Evolutionary conservation across 2,888 invertebrate genomes (phyloP), one percentile per base, ranked within the genome.

Genomic region (Cephus spinipes): DNA sequence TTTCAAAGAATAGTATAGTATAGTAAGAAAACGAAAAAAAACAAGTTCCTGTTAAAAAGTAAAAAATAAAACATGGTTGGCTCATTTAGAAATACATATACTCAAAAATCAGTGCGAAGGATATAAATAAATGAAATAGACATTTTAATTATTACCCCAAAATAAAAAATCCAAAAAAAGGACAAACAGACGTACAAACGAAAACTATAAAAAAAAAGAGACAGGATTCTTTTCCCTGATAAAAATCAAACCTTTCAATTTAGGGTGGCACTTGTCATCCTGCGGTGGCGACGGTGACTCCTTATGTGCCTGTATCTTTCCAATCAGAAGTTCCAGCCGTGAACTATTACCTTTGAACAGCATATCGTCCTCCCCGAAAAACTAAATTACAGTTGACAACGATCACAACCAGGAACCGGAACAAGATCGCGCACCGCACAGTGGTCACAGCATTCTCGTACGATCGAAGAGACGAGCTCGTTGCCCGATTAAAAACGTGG

Each of bases 341-440:
- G 95, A 95, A 93, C 97, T 97, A 92, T 96, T 97, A 83, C 97
- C 97, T 91, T 96, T 97, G 93, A 97, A 97, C 92, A 97, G 93
- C 96, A 97, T 96, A 90, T 91, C 93, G 88, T 90, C 30, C 76
- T 73, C 73, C 40, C 23, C 40, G 23, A 23, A 55, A 40, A 40
- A 9, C 15, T 23, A 55, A 55, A 55, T 55, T 23, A 23, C 23
- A 55, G 40, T 55, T 55, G 40, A 23, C 40, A 55, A 55, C 40
- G 6, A 23, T 55, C 23, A 55, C 40, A 55, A 23, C 40, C 40
- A 23, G 23, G 23, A 55, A 55, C 40, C 40, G 40, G 40, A 55
- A 55, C 40, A 55, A 23, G 40, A 55, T 55, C 40, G 23, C 6
- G 40, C 40, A 55, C 40, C 40, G 40, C 40, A 55, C 40, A 55